Base-by-base conservation (phyloP, 92 coral and sea anemone genomes). In the Phenganax marumi region DNA sequence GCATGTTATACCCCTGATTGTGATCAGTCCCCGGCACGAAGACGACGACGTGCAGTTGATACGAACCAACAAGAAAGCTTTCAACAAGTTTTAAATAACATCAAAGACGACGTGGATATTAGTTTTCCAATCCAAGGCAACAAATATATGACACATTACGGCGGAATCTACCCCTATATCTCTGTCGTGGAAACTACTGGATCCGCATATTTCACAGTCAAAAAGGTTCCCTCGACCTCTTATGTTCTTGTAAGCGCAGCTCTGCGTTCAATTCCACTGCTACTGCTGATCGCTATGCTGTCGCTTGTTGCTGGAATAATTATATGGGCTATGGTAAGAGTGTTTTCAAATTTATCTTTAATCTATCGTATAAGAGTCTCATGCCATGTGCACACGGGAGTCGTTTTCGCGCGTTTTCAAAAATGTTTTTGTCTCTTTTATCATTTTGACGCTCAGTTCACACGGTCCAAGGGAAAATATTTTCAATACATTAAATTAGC, bases 41-140 rank as follows among this genome's bases (percentile, higher is more conserved):
- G 39, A 21, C 83, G 83, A 6, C 71, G 83, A 8, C 71, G 83
- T 60, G 73, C 19, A 11, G 73, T 78, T 16, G 68, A 18, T 14
- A 49, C 83, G 10, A 33, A 46, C 43, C 54, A 78, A 78, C 57
- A 62, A 78, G 12, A 46, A 0, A 63, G 73, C 50, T 63, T 60
- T 43, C 83, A 78, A 70, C 82, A 89, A 6, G 90, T 92, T 7
- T 50, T 90, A 8, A 62, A 52, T 4, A 88, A 85, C 68, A 84
- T 92, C 50, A 85, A 85, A 65, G 78, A 90, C 26, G 84, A 81
- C 23, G 87, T 91, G 47, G 93, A 90, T 76, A 83, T 92, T 17
- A 88, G 89, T 48, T 92, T 90, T 65, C 97, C 97, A 17, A 81
- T 92, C 58, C 88, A 86, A 73, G 97, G 97, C n/a, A 88, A 88